Base-by-base conservation (phyloP, 1,140 invertebrate species). In the Parasteatoda tepidariorum region DNA sequence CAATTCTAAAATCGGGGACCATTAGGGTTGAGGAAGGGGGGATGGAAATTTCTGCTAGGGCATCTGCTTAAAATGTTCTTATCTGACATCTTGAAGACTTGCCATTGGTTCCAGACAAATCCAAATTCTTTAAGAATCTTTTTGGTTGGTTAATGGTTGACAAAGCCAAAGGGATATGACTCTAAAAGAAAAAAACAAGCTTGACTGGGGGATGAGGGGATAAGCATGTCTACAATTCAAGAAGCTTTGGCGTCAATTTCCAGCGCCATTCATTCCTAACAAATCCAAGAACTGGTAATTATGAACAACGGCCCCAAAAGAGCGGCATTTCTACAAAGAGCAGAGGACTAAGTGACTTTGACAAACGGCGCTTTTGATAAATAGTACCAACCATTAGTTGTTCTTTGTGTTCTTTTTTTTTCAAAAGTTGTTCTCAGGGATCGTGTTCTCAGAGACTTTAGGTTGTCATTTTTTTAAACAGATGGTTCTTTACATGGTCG, bases 191-290 rank as follows among this genome's bases (percentile, higher is more conserved):
- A 13, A 9, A n/a, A n/a, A n/a, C n/a, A n/a, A n/a, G n/a, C n/a
- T 48, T 48, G 38, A 48, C n/a, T n/a, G 26, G 15, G 28, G 41
- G 24, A 26, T 24, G 31, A 57, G 28, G n/a, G 48, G 11, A 34
- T 57, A 67, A 24, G n/a, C n/a, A 33, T 57, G 62, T 68, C 64
- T 68, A 34, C 54, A 31, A 57, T 67, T 68, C 62, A 68, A 67
- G 62, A 34, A 67, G 11, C 31, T 30, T 7, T 79, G 76, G 76
- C 76, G 76, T 79, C 76, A 79, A 79, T 79, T 67, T 48, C 61
- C 28, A 30, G 15, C 48, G 31, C 64, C 64, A 68, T 67, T 68
- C 48, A 64, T 68, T 64, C 38, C 34, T n/a, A 33, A 15, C 26
- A 76, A 24, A 13, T 38, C 24, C 57, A n/a, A 26, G 55, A 76